Percentiles rank a stretch among this genome's conserved stretches.
Evolutionary conservation across 2,888 invertebrate genomes (phyloP).

Genomic region (Stenchaetothrips biformis): DNA sequence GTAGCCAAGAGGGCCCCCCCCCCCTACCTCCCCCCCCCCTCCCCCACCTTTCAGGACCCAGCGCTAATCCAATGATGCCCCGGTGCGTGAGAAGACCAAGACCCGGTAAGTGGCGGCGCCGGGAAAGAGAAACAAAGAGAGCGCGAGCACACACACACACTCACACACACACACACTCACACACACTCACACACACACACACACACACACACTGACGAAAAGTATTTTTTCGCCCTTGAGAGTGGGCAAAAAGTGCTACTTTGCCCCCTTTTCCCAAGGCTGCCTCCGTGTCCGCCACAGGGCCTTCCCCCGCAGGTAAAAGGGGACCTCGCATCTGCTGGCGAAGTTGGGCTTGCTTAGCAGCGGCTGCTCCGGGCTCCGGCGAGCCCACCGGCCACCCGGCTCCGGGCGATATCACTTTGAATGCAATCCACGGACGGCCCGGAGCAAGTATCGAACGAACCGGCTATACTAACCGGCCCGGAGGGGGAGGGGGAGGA

Average conservation of each 20-base stretch:
- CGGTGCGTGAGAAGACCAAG: slow-evolving; percentile 11
- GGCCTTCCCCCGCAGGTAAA: too few relatives aligned
- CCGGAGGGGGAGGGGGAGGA: background rate
- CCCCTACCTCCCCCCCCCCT: background rate
- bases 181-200: too few relatives aligned
- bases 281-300: too few relatives aligned
- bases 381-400: background rate
- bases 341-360: too few relatives aligned
- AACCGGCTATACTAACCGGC: background rate
- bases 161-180: too few relatives aligned
- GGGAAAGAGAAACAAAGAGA: background rate
- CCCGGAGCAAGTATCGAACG: slow-evolving; percentile 7
- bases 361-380: too few relatives aligned
- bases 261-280: too few relatives aligned
- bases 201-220: too few relatives aligned
- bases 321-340: too few relatives aligned
- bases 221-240: too few relatives aligned
- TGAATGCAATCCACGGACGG: background rate
- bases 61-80: slow-evolving; percentile 16
- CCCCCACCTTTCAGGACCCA: background rate
- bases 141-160: too few relatives aligned
- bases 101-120: background rate
- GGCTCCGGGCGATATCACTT: background rate
- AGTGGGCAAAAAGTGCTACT: too few relatives aligned
- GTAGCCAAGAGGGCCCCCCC: background rate